Evolutionary conservation across 2,888 invertebrate genomes (phyloP), one percentile per base, ranked within the genome.

Genomic region (Tubulanus polymorphus): DNA sequence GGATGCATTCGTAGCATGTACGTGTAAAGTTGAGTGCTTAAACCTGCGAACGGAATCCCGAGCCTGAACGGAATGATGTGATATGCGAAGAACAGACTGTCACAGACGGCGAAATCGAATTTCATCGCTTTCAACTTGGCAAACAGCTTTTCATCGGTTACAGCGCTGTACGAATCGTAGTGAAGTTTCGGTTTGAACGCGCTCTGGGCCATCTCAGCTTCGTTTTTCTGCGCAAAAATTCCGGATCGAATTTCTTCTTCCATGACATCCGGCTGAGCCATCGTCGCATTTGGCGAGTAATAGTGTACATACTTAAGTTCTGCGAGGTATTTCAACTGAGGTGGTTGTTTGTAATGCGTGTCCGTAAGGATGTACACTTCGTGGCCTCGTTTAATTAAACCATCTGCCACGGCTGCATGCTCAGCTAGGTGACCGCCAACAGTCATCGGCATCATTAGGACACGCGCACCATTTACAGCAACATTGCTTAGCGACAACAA

Each of bases 81-180:
- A 10, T 45, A 30, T 8, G 20, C 18, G 18, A 52, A 12, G 5
- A 26, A 48, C 2, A 52, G 20, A 2, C 35, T 37, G 25, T 61
- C 61, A 10, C 57, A 35, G 15, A 63, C 46, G 8, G 55, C 57
- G 27, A 63, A 52, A 32, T 63, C 59, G 28, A 53, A 63, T 1
- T 55, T 51, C 35, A 46, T 26, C 3, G 51, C 25, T 28, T 50
- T 18, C 15, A 53, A 32, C 27, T 32, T 37, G 20, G 32, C 12
- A 5, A 54, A 45, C 18, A 50, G 27, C 20, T 20, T 55, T 23
- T 41, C 23, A 23, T 41, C 41, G 6, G 18, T 5, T 8, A 41
- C 6, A 23, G 41, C 15, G 41, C 41, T 41, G 20, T 20, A 5
- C 18, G 20, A 41, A 15, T 41, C 41, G 15, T 41, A 41, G 23